Conservation (phyloP, 2,888 invertebrate genomes). For the Terebella lapidaria region DNA sequence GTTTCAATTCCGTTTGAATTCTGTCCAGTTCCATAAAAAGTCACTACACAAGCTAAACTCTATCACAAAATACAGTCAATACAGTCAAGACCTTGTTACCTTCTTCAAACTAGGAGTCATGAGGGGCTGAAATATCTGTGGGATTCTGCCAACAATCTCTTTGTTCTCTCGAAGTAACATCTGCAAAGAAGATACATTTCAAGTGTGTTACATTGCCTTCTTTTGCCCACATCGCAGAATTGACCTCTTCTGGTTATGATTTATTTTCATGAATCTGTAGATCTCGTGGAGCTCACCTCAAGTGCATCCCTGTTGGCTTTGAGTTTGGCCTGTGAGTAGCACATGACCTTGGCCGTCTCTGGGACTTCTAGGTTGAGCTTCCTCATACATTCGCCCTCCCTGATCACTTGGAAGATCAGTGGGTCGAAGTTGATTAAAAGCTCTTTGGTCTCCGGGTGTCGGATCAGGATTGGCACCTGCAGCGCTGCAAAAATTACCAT, state of each 20-base stretch:
- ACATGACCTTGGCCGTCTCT: constrained; percentile 69
- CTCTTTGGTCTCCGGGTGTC: constrained; percentile 64
- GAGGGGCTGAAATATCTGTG: constrained; percentile 65
- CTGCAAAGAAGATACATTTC: constrained; percentile 23
- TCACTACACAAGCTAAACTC: too few species aligned
- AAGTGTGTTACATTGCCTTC: too few species aligned
- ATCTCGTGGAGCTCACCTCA: constrained; percentile 57
- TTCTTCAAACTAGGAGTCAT: constrained; percentile 65
- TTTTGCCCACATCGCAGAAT: too few species aligned
- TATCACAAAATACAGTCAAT: too few species aligned
- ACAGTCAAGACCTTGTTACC: constrained; percentile 25
- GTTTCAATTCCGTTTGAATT: too few species aligned
- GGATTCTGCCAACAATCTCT: constrained; percentile 56
- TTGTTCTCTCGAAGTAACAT: constrained; percentile 35
- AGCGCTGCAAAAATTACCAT: constrained; percentile 57
- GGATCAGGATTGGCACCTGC: constrained; percentile 67
- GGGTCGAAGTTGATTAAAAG: constrained; percentile 66
- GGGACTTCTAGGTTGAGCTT: constrained; percentile 72
- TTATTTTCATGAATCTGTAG: too few species aligned
- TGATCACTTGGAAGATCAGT: constrained; percentile 69
- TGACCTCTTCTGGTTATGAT: too few species aligned
- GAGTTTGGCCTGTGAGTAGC: constrained; percentile 69
- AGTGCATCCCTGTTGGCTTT: constrained; percentile 62
- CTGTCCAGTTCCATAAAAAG: too few species aligned
- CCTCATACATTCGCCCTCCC: constrained; percentile 75